Conservation (phyloP, 2,113 vertebrate species). For the Microcebus murinus region DNA sequence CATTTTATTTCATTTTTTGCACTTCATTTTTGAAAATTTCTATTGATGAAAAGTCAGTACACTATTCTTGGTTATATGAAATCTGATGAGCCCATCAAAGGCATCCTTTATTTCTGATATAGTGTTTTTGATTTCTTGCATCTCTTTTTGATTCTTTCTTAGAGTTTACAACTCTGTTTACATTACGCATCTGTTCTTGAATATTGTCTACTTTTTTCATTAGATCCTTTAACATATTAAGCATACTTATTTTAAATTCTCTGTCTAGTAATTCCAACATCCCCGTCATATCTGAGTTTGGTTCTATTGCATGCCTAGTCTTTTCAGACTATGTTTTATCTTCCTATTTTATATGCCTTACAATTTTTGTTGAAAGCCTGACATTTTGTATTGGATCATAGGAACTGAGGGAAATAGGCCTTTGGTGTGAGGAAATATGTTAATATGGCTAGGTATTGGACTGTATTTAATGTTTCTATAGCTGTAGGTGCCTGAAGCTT, state of each 20-base stretch:
- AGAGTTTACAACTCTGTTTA: background rate
- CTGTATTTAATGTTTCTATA: background rate
- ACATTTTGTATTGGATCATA: background rate
- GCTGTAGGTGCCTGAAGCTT: background rate
- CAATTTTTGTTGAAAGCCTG: background rate
- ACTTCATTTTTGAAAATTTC: slow-evolving; percentile 10
- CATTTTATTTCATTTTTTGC: background rate
- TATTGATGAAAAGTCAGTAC: background rate
- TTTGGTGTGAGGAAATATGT: background rate
- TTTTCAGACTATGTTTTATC: background rate
- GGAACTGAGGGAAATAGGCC: background rate
- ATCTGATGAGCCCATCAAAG: background rate
- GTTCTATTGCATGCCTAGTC: background rate
- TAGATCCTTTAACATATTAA: background rate
- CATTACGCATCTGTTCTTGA: background rate
- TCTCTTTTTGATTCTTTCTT: background rate
- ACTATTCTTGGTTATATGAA: background rate
- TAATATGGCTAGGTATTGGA: background rate
- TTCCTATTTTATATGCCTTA: background rate
- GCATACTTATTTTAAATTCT: background rate
- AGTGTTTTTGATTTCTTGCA: background rate
- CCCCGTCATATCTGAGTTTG: background rate
- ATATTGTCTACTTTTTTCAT: background rate
- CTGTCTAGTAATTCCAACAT: background rate
- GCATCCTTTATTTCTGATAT: background rate